These are phyloP conservation scores for Trematocara macrostoma DNA, from an alignment of 2,113 vertebrate genomes.

Conservation along the genomic window DNA sequence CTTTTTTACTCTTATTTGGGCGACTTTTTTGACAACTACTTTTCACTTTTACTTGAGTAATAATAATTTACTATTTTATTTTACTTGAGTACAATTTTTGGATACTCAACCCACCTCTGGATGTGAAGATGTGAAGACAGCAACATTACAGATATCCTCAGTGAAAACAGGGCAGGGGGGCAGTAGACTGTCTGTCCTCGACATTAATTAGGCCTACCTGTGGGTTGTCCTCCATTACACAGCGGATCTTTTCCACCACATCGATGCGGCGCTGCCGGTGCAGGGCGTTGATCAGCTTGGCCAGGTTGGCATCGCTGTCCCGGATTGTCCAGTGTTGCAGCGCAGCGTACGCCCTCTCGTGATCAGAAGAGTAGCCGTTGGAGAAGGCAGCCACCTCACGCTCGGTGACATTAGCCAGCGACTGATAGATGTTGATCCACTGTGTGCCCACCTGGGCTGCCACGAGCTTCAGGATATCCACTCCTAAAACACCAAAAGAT, in stretches of 20 bases:
- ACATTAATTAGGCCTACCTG: slow-evolving; percentile 72
- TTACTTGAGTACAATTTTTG: too few relatives aligned
- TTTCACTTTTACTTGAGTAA: too few relatives aligned
- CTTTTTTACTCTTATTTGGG: too few relatives aligned
- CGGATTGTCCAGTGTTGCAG: slow-evolving; percentile 95
- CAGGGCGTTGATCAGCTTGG: slow-evolving; percentile 89
- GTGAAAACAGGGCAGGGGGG: not conserved
- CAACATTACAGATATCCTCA: not conserved
- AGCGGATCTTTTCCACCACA: slow-evolving; percentile 93
- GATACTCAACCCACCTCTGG: too few relatives aligned
- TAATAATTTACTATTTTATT: too few relatives aligned
- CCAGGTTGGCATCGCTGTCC: slow-evolving; percentile 90
- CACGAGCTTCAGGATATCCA: slow-evolving; percentile 93
- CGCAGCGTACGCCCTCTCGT: slow-evolving; percentile 87
- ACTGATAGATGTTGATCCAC: slow-evolving; percentile 94
- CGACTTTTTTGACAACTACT: too few relatives aligned
- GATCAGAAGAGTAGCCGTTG: slow-evolving; percentile 84
- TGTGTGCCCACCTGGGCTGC: slow-evolving; percentile 89
- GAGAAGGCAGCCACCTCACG: slow-evolving; percentile 90
- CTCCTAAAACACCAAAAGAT: slow-evolving; percentile 69
- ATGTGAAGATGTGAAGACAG: not conserved
- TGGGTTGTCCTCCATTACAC: slow-evolving; percentile 90
- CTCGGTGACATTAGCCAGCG: slow-evolving; percentile 87
- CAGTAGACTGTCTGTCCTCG: not conserved
- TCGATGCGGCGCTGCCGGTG: slow-evolving; percentile 90